phyloP scores from a whole-genome alignment of 2,797 vertebrate genomes.

The Xiphorhynchus erythropygius region DNA sequence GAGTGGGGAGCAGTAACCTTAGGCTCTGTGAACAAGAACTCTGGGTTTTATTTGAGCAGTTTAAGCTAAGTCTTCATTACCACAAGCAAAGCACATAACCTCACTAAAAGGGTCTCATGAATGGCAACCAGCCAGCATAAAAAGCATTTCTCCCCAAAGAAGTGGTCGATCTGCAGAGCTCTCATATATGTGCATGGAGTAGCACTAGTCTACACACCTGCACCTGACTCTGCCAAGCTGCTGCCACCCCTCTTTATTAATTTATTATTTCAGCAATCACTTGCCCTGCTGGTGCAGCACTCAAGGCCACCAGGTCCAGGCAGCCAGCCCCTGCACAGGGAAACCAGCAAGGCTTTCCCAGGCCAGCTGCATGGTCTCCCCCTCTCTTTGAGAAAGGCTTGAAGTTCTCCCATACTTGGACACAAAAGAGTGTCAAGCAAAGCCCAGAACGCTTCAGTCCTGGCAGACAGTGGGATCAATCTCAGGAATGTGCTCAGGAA shows the following conservation, averaged over 20 bases:
- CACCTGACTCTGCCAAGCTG: neutral
- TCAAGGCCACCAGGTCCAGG: neutral
- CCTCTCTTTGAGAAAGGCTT: neutral
- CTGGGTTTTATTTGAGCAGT: neutral
- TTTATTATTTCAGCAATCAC: neutral
- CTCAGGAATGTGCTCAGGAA: neutral
- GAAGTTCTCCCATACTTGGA: neutral
- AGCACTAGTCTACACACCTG: neutral
- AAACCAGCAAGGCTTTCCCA: neutral
- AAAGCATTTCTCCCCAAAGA: neutral
- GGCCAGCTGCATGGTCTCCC: neutral
- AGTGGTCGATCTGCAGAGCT: neutral
- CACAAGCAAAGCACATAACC: neutral
- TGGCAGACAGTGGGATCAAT: neutral
- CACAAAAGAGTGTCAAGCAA: accelerated
- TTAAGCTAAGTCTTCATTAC: constrained; percentile 17
- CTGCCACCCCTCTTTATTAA: neutral
- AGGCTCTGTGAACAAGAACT: constrained; percentile 27
- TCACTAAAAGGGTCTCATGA: neutral
- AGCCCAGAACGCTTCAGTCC: neutral
- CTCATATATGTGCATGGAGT: neutral
- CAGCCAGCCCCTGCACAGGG: neutral
- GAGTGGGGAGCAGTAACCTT: constrained; percentile 10
- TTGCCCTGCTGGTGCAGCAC: neutral
- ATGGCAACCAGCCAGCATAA: neutral